phyloP scores from a whole-genome alignment of 2,113 vertebrate genomes.

The Tapirus terrestris region DNA sequence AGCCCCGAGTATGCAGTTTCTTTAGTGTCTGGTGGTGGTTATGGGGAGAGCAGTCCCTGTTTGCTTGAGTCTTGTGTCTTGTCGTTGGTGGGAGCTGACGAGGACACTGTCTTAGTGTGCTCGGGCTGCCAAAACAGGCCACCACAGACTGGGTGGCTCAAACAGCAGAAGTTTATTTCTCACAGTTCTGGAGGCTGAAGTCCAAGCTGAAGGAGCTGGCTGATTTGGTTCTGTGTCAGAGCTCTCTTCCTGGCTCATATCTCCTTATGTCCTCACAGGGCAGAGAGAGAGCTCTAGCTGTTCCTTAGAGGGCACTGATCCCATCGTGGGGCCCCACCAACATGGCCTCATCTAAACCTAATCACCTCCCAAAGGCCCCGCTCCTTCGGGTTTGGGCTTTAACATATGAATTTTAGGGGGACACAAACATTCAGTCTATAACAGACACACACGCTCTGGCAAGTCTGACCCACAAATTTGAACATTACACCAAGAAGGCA shows the following conservation, averaged over 20 bases:
- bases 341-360: background rate
- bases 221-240: background rate
- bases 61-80: background rate
- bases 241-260: too few species aligned
- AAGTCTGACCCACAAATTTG: background rate
- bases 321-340: background rate
- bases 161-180: background rate
- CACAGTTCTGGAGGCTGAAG: background rate
- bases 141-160: background rate
- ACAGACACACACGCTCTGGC: too few species aligned
- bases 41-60: accelerated
- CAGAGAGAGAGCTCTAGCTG: background rate
- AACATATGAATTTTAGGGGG: background rate
- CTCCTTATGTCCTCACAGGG: background rate
- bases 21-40: accelerated
- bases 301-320: background rate
- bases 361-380: background rate
- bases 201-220: background rate
- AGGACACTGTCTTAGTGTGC: background rate
- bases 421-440: background rate
- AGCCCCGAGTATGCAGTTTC: too few species aligned
- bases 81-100: background rate
- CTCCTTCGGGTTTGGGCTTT: background rate
- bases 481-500: background rate
- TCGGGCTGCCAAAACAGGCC: accelerated